These are phyloP conservation scores for Syrmaticus mikado DNA, from an alignment of 2,113 vertebrate species.

Conservation along the genomic window DNA sequence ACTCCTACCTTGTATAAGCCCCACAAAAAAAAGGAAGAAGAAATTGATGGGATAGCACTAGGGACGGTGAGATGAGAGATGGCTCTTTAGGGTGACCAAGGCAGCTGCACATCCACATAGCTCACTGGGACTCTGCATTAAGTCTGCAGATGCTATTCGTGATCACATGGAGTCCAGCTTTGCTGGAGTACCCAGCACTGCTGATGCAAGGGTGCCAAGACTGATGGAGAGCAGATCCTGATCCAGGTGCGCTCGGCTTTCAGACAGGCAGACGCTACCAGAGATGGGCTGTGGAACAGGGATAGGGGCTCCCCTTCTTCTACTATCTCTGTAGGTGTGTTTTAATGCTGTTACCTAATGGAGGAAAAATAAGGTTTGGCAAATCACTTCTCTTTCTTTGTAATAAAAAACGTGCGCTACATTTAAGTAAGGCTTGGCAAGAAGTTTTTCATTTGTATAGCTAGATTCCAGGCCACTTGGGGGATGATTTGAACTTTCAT, in stretches of 20 bases:
- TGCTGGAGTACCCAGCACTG: not conserved
- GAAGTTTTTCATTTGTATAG: not conserved
- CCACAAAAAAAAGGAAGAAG: not conserved
- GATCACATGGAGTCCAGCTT: not conserved
- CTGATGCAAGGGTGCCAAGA: not conserved
- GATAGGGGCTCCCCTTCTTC: not conserved
- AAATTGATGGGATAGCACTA: not conserved
- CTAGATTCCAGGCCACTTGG: not conserved
- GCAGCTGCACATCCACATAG: fast-evolving
- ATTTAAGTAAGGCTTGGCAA: not conserved
- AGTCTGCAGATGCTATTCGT: not conserved
- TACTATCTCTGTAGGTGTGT: not conserved
- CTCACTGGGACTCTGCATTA: not conserved
- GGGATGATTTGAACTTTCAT: not conserved
- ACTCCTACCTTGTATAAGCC: not conserved
- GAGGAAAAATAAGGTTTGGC: conserved; percentile 8
- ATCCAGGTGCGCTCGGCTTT: not conserved
- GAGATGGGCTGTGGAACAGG: not conserved
- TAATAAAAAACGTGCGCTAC: not conserved
- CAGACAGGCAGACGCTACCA: not conserved
- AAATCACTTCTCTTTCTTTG: not conserved
- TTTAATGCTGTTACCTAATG: not conserved
- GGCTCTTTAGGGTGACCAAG: not conserved
- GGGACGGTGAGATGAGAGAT: not conserved
- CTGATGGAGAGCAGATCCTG: not conserved